phyloP scores from a whole-genome alignment of 2,888 invertebrate species.

The Drosophila phalerata region DNA sequence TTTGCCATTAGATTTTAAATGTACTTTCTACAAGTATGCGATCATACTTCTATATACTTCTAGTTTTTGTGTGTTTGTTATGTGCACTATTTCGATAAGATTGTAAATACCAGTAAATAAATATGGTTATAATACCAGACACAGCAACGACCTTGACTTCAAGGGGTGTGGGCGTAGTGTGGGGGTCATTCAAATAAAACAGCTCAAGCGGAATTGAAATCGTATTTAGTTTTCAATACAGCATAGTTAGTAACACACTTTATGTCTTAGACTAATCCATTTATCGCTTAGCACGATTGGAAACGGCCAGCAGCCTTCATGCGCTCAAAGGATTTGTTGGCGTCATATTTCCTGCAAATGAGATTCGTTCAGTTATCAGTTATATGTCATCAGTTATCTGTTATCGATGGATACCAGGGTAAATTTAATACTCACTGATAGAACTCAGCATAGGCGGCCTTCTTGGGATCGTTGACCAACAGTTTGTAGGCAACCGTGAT shows the following conservation, averaged over 20 bases:
- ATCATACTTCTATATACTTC: slow-evolving; percentile 19
- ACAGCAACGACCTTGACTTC: neutral
- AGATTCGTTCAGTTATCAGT: neutral
- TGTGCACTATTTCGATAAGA: slow-evolving; percentile 71
- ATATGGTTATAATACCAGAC: slow-evolving; percentile 30
- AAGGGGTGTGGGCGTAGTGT: neutral
- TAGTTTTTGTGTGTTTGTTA: slow-evolving; percentile 62
- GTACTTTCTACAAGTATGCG: slow-evolving; percentile 25
- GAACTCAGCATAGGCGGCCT: slow-evolving; percentile 89
- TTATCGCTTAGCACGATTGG: slow-evolving; percentile 83
- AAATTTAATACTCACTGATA: slow-evolving; percentile 88
- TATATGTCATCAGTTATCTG: neutral
- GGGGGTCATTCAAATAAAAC: slow-evolving; percentile 11
- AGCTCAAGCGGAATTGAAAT: slow-evolving; percentile 57
- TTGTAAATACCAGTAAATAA: slow-evolving; percentile 66
- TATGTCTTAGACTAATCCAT: slow-evolving; percentile 62
- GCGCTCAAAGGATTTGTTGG: slow-evolving; percentile 84
- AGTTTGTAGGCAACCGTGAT: slow-evolving; percentile 86
- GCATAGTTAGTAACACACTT: slow-evolving; percentile 55
- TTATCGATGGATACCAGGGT: neutral
- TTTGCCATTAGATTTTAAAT: slow-evolving; percentile 93
- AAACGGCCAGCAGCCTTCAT: slow-evolving; percentile 85
- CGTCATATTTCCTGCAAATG: slow-evolving; percentile 83
- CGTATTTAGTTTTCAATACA: slow-evolving; percentile 69
- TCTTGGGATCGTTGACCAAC: slow-evolving; percentile 87